These are phyloP conservation scores for Tokudaia tokunoshimensis DNA, from an alignment of 2,797 vertebrate genomes.

Conservation along the genomic window DNA sequence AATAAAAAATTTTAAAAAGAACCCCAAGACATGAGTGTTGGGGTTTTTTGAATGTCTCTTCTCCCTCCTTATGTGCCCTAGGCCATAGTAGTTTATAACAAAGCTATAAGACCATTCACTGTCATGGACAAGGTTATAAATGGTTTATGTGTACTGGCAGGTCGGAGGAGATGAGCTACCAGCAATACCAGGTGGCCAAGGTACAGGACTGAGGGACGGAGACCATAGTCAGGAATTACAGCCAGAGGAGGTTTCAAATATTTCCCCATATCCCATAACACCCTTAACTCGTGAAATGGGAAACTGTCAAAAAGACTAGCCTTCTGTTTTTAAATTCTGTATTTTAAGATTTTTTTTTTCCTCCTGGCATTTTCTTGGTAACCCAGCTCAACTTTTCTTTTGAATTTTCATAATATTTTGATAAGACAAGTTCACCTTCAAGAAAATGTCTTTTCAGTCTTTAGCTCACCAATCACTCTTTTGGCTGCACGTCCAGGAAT, in stretches of 20 bases:
- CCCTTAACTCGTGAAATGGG: background rate
- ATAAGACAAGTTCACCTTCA: slow-evolving; percentile 46
- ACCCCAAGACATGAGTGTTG: background rate
- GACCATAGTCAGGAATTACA: background rate
- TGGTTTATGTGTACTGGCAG: slow-evolving; percentile 11
- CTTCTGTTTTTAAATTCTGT: slow-evolving; percentile 20
- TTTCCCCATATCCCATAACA: background rate
- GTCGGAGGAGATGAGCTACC: background rate
- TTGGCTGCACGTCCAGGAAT: background rate
- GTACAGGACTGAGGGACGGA: background rate
- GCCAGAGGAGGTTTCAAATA: background rate
- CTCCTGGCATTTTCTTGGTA: slow-evolving; percentile 45
- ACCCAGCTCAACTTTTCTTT: slow-evolving; percentile 44
- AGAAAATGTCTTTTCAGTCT: slow-evolving; percentile 53
- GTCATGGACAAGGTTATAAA: background rate
- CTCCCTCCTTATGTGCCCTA: background rate
- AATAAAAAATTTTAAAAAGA: background rate
- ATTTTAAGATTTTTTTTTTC: background rate
- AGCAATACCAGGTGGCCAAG: background rate
- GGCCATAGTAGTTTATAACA: background rate
- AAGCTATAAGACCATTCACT: background rate
- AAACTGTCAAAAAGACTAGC: background rate
- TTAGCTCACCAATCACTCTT: slow-evolving; percentile 29
- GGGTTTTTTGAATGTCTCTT: background rate
- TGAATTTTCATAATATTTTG: slow-evolving; percentile 66